Conservation (phyloP, 2,797 vertebrate genomes). For the Siniperca scherzeri region DNA sequence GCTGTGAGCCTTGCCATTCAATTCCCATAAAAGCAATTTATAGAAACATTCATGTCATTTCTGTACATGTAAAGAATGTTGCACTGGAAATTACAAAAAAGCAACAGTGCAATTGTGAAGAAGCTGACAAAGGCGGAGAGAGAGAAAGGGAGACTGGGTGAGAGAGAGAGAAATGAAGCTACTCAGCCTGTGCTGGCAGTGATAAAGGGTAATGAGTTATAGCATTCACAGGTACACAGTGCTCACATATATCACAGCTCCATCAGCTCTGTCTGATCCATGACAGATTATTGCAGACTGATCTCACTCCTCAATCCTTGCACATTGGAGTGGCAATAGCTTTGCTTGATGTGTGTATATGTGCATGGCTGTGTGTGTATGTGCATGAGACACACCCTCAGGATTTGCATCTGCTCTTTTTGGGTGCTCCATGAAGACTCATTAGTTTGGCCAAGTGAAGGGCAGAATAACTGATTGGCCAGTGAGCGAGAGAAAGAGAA, state of each 20-base stretch:
- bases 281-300: conserved; percentile 61
- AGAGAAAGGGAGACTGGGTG: conserved; percentile 28
- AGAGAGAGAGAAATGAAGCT: conserved; percentile 37
- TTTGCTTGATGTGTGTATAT: conserved; percentile 9
- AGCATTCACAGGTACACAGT: conserved; percentile 81
- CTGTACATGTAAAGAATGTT: not conserved
- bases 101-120: conserved; percentile 17
- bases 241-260: conserved; percentile 76
- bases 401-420: conserved; percentile 45
- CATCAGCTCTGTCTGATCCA: conserved; percentile 62
- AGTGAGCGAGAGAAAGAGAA: conserved; percentile 22
- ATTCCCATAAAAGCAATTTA: not conserved
- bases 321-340: conserved; percentile 17
- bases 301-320: conserved; percentile 49
- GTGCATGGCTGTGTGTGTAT: conserved; percentile 5
- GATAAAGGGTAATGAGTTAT: conserved; percentile 78
- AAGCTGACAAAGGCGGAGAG: conserved; percentile 42
- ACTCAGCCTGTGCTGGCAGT: conserved; percentile 62
- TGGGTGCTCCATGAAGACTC: conserved; percentile 28
- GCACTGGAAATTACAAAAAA: conserved; percentile 22
- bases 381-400: conserved; percentile 18
- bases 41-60: not conserved
- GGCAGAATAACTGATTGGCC: conserved; percentile 53
- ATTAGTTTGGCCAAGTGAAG: conserved; percentile 51
- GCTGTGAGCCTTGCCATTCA: not conserved